Percentiles rank a stretch among this genome's conserved stretches.
phyloP scores from a whole-genome alignment of 2,113 vertebrate genomes.

The Andinoacara biseriatus region DNA sequence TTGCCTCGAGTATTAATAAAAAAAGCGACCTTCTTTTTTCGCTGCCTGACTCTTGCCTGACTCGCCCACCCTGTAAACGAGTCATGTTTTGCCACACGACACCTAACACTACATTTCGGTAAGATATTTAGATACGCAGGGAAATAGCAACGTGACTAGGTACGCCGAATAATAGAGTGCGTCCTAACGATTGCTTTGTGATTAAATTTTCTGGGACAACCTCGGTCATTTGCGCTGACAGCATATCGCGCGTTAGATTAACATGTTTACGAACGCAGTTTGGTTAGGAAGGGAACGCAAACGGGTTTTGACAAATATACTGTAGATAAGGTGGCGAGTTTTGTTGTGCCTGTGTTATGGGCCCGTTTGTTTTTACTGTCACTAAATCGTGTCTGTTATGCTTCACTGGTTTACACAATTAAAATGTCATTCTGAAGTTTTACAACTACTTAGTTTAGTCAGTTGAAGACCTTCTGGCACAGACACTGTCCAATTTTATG shows the following conservation, averaged over 20 bases:
- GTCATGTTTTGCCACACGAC: background rate
- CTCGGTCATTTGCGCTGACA: background rate
- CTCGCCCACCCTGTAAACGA: background rate
- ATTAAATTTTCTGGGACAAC: background rate
- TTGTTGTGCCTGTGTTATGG: background rate
- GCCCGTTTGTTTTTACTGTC: background rate
- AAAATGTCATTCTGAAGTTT: background rate
- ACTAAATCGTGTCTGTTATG: background rate
- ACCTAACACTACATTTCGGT: background rate
- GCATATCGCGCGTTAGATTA: accelerated
- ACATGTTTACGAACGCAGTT: background rate
- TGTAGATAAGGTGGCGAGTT: background rate
- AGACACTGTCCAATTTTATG: background rate
- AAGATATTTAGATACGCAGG: background rate
- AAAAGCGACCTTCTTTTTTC: background rate
- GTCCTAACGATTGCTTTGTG: background rate
- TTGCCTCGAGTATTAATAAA: background rate
- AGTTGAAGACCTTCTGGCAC: background rate
- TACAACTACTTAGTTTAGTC: background rate
- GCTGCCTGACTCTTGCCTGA: background rate
- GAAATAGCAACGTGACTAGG: background rate
- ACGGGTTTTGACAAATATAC: background rate
- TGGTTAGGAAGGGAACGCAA: background rate
- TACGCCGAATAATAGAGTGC: slow-evolving; percentile 9
- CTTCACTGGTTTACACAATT: background rate